These are phyloP conservation scores for Thalassophryne amazonica DNA, from an alignment of 2,797 vertebrate genomes.

Conservation along the genomic window DNA sequence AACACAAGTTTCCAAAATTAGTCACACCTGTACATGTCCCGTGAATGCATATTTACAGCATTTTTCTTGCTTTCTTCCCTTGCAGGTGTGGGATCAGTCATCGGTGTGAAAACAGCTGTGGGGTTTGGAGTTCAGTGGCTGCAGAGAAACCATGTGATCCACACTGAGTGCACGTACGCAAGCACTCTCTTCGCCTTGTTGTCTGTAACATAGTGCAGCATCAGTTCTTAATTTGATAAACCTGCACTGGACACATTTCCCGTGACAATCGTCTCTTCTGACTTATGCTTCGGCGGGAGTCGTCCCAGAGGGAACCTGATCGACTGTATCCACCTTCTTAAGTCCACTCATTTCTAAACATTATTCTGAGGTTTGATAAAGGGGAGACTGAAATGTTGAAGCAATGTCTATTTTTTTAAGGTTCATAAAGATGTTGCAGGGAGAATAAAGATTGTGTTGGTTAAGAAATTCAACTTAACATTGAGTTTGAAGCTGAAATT, in stretches of 20 bases:
- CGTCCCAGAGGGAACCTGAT: slow-evolving; percentile 33
- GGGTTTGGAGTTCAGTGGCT: slow-evolving; percentile 12
- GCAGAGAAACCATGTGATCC: slow-evolving; percentile 31
- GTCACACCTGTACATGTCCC: too few relatives aligned
- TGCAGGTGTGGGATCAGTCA: slow-evolving; percentile 98
- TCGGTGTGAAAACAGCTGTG: slow-evolving; percentile 84
- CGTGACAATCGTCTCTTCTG: slow-evolving; percentile 50
- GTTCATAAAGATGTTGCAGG: slow-evolving; percentile 73
- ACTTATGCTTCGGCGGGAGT: slow-evolving; percentile 36
- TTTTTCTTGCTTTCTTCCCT: slow-evolving; percentile 29
- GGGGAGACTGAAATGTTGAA: slow-evolving; percentile 69
- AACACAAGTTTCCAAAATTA: too few relatives aligned
- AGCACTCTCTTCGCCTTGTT: slow-evolving; percentile 13
- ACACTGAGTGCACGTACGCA: slow-evolving; percentile 34
- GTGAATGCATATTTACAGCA: too few relatives aligned
- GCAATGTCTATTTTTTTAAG: slow-evolving; percentile 81
- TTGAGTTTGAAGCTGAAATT: slow-evolving; percentile 21
- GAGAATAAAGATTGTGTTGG: slow-evolving; percentile 46
- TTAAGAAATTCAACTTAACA: slow-evolving; percentile 22
- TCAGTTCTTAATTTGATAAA: slow-evolving; percentile 21
- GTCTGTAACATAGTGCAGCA: slow-evolving; percentile 66
- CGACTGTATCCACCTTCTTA: slow-evolving; percentile 52
- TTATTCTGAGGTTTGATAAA: slow-evolving; percentile 68
- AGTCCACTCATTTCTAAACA: slow-evolving; percentile 73
- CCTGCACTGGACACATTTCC: slow-evolving; percentile 48